Conservation (phyloP, 2,113 vertebrate species). For the Cranoglanis bouderius region DNA sequence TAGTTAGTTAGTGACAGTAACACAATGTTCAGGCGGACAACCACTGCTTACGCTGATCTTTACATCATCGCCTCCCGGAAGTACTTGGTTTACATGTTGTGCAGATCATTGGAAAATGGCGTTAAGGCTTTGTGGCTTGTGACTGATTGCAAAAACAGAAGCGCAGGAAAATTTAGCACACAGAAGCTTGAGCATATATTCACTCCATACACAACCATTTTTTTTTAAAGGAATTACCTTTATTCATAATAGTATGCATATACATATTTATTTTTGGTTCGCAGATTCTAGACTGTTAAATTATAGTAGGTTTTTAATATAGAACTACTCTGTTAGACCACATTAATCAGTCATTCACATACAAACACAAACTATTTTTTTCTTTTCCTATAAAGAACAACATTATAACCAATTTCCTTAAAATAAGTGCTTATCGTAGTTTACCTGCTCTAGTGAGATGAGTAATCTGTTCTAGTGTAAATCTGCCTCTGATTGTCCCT, state of each 20-base stretch:
- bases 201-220: neutral
- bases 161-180: too few relatives aligned
- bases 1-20: neutral
- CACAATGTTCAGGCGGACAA: neutral
- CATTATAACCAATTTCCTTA: neutral
- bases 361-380: neutral
- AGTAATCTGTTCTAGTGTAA: neutral
- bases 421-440: constrained; percentile 20
- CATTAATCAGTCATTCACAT: constrained; percentile 5
- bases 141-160: neutral
- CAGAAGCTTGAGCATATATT: neutral
- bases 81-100: neutral
- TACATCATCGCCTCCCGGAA: neutral
- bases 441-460: neutral
- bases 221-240: neutral
- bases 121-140: neutral
- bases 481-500: constrained; percentile 15
- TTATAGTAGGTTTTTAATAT: neutral
- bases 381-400: neutral
- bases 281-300: neutral
- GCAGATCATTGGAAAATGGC: constrained; percentile 3
- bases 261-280: constrained; percentile 13
- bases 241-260: constrained; percentile 1
- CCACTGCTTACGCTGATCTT: neutral
- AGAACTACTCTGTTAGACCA: neutral